phyloP scores from a whole-genome alignment of 2,113 vertebrate species.

The Myocastor coypus region DNA sequence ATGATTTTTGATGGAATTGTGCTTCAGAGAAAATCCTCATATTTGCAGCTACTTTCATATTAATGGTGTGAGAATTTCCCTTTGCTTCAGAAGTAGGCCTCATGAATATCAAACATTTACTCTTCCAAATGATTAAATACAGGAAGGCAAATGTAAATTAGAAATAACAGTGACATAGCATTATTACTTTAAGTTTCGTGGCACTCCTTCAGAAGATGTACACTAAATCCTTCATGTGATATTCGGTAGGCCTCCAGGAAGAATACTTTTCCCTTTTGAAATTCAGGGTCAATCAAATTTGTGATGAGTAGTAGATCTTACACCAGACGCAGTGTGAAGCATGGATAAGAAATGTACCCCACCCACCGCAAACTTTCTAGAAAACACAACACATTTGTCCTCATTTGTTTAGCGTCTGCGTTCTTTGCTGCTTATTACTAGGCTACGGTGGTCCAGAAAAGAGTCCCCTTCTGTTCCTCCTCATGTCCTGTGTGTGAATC shows the following conservation, averaged over 20 bases:
- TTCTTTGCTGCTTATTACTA: not conserved
- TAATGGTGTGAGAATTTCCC: not conserved
- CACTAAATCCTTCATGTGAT: not conserved
- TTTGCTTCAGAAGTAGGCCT: not conserved
- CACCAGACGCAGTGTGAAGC: rapidly evolving
- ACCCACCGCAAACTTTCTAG: not conserved
- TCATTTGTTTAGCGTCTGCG: not conserved
- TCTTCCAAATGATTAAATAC: not conserved
- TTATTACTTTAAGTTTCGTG: not conserved
- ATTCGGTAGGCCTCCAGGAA: not conserved
- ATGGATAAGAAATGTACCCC: not conserved
- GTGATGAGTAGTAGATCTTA: not conserved
- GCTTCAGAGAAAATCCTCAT: not conserved
- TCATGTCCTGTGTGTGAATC: not conserved
- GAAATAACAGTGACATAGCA: not conserved
- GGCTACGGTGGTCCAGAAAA: not conserved
- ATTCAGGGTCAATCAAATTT: not conserved
- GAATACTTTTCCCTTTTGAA: not conserved
- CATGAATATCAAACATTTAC: not conserved
- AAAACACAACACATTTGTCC: not conserved
- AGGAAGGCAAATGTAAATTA: not conserved
- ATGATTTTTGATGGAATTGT: not conserved
- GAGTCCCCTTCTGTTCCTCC: not conserved
- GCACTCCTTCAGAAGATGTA: not conserved
- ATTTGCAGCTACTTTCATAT: not conserved